Base-by-base conservation (phyloP, 2,797 vertebrate genomes). In the Acipenser oxyrinchus region DNA sequence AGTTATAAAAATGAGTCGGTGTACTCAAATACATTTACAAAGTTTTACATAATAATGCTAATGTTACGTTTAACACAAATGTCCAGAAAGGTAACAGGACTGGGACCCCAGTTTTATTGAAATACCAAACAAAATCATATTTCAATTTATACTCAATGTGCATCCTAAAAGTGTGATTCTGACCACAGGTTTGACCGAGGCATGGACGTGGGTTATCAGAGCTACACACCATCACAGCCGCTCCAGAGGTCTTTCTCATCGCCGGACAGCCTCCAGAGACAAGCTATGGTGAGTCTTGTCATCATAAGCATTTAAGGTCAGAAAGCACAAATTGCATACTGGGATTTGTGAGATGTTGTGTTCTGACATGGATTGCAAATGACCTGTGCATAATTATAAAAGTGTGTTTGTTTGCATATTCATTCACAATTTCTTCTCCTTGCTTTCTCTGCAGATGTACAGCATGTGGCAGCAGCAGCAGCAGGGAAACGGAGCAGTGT, bases 221-320 rank as follows among this genome's bases (percentile, higher is more conserved):
- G 85, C 0, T 87, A 85, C 68, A 75, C 76, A 0, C 73, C 87
- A 0, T 53, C 63, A 12, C 84, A 78, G 63, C 80, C 75, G 62
- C 70, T 85, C 65, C 92, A 93, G 72, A 88, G 90, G 68, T 80
- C 86, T 1, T 87, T 84, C 68, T 83, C 85, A 0, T 79, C 87
- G 10, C 83, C 89, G 0, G 93, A 96, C 7, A 90, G 73, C 80
- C 89, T 94, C 67, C 93, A 96, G 73, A 92, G 92, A 75, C 87
- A 94, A 70, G 93, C 77, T 0, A 74, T 89, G 93, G 95, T 98
- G 86, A 67, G 78, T 60, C 3, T 63, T 55, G 73, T 7, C 55
- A 73, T 48, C 49, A 63, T 13, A 23, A 55, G 4, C 51, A 7
- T 51, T 3, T 11, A 10, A 60, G 5, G 48, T 1, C 15, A 0